phyloP scores from a whole-genome alignment of 2,113 vertebrate genomes.

The Gobius niger region DNA sequence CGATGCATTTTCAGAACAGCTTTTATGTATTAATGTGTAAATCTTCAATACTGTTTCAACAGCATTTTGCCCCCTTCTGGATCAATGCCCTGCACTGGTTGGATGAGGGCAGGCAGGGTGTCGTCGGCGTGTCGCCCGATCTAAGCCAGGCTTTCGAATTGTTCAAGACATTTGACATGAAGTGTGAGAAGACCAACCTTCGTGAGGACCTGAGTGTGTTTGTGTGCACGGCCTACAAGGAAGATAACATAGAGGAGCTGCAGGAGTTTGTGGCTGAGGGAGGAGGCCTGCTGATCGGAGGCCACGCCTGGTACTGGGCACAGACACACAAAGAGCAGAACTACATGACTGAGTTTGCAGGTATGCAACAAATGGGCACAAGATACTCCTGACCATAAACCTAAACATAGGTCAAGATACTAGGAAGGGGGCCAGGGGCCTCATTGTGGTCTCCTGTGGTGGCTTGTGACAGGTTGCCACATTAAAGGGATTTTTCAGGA shows the following conservation, averaged over 20 bases:
- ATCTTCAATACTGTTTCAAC: background rate
- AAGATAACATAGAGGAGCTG: slow-evolving; percentile 53
- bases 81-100: slow-evolving; percentile 77
- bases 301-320: slow-evolving; percentile 67
- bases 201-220: slow-evolving; percentile 42
- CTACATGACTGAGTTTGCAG: slow-evolving; percentile 73
- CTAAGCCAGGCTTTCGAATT: background rate
- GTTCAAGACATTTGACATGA: slow-evolving; percentile 17
- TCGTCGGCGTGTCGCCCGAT: slow-evolving; percentile 45
- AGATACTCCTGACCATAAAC: too few species aligned
- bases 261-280: slow-evolving; percentile 15
- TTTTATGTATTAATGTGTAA: background rate
- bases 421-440: background rate
- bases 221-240: slow-evolving; percentile 42
- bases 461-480: too few species aligned
- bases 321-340: slow-evolving; percentile 55
- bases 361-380: slow-evolving; percentile 24
- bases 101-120: slow-evolving; percentile 65
- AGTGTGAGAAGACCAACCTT: slow-evolving; percentile 30
- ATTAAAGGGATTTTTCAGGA: too few species aligned
- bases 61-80: slow-evolving; percentile 63
- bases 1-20: too few species aligned
- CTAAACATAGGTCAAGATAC: background rate
- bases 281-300: too few species aligned
- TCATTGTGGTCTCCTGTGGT: too few species aligned